These are phyloP conservation scores for Paralichthys olivaceus DNA, from an alignment of 2,113 vertebrate species.

Conservation along the genomic window DNA sequence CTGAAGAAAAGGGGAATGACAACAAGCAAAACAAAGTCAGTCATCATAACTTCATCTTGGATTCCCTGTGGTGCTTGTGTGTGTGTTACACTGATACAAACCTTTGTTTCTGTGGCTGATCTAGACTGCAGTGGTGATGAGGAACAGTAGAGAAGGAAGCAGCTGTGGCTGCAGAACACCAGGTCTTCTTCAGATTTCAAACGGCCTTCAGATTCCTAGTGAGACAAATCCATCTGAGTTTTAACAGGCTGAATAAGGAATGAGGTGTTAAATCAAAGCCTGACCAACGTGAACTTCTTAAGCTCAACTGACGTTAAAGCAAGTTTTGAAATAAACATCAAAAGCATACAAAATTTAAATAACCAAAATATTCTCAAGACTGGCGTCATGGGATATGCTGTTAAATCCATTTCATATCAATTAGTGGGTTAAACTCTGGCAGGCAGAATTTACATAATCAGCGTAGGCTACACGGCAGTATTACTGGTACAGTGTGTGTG, in stretches of 20 bases:
- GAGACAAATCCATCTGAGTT: slow-evolving; percentile 41
- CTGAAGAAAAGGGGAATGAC: slow-evolving; percentile 68
- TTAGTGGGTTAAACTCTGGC: neutral
- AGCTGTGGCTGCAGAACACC: slow-evolving; percentile 98
- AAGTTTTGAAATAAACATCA: slow-evolving; percentile 53
- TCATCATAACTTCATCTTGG: neutral
- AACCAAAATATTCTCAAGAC: slow-evolving; percentile 19
- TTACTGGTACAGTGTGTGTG: neutral
- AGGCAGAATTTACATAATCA: slow-evolving; percentile 64
- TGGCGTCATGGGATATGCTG: slow-evolving; percentile 23
- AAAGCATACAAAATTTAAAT: slow-evolving; percentile 57
- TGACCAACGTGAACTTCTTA: slow-evolving; percentile 25
- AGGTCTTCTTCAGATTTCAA: slow-evolving; percentile 85
- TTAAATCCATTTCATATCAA: slow-evolving; percentile 43
- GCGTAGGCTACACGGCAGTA: slow-evolving; percentile 10
- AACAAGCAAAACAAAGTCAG: neutral
- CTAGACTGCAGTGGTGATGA: slow-evolving; percentile 69
- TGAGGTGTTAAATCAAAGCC: slow-evolving; percentile 34
- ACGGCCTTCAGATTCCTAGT: slow-evolving; percentile 76
- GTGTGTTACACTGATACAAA: slow-evolving; percentile 30
- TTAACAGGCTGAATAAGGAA: slow-evolving; percentile 70
- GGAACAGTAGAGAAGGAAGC: slow-evolving; percentile 91
- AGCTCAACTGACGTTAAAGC: slow-evolving; percentile 38
- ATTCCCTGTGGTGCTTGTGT: neutral
- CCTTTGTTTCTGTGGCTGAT: slow-evolving; percentile 74